phyloP scores from a whole-genome alignment of 92 coral and sea anemone genomes.

The Siderastrea radians region DNA sequence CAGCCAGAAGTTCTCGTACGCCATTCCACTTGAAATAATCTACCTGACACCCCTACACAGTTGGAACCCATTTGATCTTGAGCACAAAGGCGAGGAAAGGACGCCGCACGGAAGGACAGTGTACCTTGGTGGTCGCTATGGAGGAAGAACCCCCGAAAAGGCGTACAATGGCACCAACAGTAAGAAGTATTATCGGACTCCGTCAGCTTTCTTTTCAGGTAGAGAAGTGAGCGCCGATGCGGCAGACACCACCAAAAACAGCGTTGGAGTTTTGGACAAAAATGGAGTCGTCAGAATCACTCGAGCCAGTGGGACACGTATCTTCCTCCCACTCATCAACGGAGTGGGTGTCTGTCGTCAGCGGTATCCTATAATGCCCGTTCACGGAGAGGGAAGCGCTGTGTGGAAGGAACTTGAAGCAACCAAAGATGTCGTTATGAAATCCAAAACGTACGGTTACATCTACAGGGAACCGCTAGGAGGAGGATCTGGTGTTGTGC shows the following conservation, averaged over 20 bases:
- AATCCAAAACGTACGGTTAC: slow-evolving; percentile 73
- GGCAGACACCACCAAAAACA: slow-evolving; percentile 81
- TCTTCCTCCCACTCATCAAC: slow-evolving; percentile 80
- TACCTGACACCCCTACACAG: slow-evolving; percentile 88
- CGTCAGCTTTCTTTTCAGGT: slow-evolving; percentile 78
- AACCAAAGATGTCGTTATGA: slow-evolving; percentile 73
- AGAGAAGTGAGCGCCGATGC: slow-evolving; percentile 62
- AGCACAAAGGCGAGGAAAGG: slow-evolving; percentile 78
- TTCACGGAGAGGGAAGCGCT: slow-evolving; percentile 89
- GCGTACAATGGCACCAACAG: slow-evolving; percentile 82
- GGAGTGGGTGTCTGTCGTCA: slow-evolving; percentile 83
- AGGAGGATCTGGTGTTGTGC: slow-evolving; percentile 63
- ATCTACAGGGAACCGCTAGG: slow-evolving; percentile 76
- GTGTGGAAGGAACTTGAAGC: slow-evolving; percentile 93
- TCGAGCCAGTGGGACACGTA: slow-evolving; percentile 88
- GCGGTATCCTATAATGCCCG: slow-evolving; percentile 92
- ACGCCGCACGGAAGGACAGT: slow-evolving; percentile 77
- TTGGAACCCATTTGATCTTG: slow-evolving; percentile 90
- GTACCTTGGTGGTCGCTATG: slow-evolving; percentile 68
- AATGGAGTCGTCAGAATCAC: slow-evolving; percentile 55
- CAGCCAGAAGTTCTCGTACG: slow-evolving; percentile 87
- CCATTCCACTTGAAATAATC: slow-evolving; percentile 94
- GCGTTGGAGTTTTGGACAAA: slow-evolving; percentile 79
- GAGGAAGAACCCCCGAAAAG: slow-evolving; percentile 70
- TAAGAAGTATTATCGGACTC: slow-evolving; percentile 71